Percentiles rank a stretch among this genome's conserved stretches.
Conservation (phyloP, 2,113 vertebrate genomes). For the Ancistrus triradiatus region DNA sequence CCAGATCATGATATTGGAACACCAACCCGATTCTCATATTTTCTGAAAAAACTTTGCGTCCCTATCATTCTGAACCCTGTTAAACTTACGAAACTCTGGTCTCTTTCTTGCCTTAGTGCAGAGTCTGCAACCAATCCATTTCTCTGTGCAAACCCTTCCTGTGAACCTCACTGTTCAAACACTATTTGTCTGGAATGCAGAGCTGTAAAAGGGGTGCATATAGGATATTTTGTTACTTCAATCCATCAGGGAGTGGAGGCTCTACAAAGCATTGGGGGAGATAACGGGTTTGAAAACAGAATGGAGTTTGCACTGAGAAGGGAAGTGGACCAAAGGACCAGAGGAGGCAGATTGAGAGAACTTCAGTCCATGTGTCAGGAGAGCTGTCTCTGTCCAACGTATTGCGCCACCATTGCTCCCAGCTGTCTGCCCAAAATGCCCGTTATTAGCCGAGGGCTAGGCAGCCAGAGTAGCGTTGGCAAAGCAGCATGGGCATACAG, state of each 20-base stretch:
- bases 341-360: constrained; percentile 9
- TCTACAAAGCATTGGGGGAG: neutral
- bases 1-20: too few species aligned
- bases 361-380: constrained; percentile 51
- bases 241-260: neutral
- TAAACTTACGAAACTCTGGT: too few species aligned
- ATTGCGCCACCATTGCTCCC: constrained; percentile 51
- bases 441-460: constrained; percentile 36
- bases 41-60: too few species aligned
- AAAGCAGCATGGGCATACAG: constrained; percentile 29
- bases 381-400: constrained; percentile 57
- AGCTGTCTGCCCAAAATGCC: constrained; percentile 49
- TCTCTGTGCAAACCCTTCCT: too few species aligned
- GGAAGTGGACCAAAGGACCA: constrained; percentile 1
- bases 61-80: too few species aligned
- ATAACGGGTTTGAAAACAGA: constrained; percentile 16
- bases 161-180: neutral
- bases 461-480: constrained; percentile 35
- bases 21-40: too few species aligned
- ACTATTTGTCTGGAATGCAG: neutral
- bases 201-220: neutral
- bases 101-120: too few species aligned
- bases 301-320: constrained; percentile 18
- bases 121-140: too few species aligned
- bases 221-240: constrained; percentile 4